Percentiles rank a stretch among this genome's conserved stretches.
These are phyloP conservation scores for Conus betulinus DNA, from an alignment of 1,140 invertebrate genomes.

Conservation along the genomic window DNA sequence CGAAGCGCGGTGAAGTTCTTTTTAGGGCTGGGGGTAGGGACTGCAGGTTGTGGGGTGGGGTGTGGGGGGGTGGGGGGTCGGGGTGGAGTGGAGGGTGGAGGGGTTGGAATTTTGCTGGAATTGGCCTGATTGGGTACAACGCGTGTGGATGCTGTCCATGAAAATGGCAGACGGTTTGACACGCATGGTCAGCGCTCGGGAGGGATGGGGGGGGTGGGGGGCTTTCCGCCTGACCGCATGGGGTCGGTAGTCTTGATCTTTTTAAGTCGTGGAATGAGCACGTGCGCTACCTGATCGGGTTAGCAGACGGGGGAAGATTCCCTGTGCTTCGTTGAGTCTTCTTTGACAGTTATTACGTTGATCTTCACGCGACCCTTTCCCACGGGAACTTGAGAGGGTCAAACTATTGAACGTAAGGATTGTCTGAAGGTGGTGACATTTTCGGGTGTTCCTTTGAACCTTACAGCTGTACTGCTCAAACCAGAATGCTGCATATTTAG, in stretches of 20 bases:
- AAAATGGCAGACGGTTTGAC: neutral
- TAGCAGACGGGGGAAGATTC: neutral
- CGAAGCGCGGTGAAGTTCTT: neutral
- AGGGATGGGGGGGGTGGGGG: neutral
- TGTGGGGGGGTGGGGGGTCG: neutral
- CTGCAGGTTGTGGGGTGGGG: too few species aligned
- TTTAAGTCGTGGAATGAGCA: neutral
- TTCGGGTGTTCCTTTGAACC: too few species aligned
- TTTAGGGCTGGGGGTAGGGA: neutral
- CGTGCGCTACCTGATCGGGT: neutral
- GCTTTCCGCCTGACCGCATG: neutral
- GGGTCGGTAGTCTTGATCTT: neutral
- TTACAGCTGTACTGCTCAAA: too few species aligned
- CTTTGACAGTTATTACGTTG: neutral
- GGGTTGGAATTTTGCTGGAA: neutral
- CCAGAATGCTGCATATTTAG: too few species aligned
- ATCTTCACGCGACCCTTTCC: neutral
- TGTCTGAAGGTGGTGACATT: too few species aligned
- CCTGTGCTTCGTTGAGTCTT: neutral
- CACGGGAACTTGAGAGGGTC: too few species aligned
- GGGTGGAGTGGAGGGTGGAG: neutral
- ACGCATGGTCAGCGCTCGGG: neutral
- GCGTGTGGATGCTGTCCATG: neutral
- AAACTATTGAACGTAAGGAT: too few species aligned
- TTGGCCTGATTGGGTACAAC: neutral